Percentiles rank a stretch among this genome's conserved stretches.
Conservation (phyloP, 2,888 invertebrate species). For the Xylota segnis region DNA sequence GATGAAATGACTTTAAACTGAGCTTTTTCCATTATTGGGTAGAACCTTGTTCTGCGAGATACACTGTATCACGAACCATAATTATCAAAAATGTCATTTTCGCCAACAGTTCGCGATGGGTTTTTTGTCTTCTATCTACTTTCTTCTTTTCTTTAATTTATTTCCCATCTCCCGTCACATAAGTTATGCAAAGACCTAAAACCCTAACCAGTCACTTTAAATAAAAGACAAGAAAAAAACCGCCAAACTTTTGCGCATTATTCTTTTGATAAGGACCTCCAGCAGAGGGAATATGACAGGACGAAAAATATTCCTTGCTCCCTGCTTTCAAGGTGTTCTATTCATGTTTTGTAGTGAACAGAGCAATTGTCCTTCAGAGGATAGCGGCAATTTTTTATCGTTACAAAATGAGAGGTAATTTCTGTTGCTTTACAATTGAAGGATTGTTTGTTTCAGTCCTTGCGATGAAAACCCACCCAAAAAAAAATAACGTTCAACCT, state of each 20-base stretch:
- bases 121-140: not conserved
- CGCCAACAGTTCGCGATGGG: slow-evolving; percentile 1
- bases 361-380: slow-evolving; percentile 25
- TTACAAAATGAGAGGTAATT: slow-evolving; percentile 44
- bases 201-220: slow-evolving; percentile 4
- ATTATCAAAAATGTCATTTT: slow-evolving; percentile 18
- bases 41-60: not conserved
- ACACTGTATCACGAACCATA: slow-evolving; percentile 12
- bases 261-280: slow-evolving; percentile 3
- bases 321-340: slow-evolving; percentile 2
- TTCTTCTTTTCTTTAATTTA: slow-evolving; percentile 32
- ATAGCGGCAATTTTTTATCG: slow-evolving; percentile 35
- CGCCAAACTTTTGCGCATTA: slow-evolving; percentile 20
- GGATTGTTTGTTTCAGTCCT: slow-evolving; percentile 8
- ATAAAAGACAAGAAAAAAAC: slow-evolving; percentile 5
- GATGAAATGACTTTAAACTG: too few species aligned
- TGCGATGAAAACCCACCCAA: not conserved
- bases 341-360: not conserved
- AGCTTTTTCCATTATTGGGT: too few species aligned
- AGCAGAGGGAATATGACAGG: slow-evolving; percentile 14
- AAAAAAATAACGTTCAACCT: not conserved
- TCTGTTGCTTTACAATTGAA: slow-evolving; percentile 31
- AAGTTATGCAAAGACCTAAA: slow-evolving; percentile 27
- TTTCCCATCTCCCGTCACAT: slow-evolving; percentile 40
- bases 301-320: slow-evolving; percentile 23